Base-by-base conservation (phyloP, 2,797 vertebrate species). In the Morus bassanus region DNA sequence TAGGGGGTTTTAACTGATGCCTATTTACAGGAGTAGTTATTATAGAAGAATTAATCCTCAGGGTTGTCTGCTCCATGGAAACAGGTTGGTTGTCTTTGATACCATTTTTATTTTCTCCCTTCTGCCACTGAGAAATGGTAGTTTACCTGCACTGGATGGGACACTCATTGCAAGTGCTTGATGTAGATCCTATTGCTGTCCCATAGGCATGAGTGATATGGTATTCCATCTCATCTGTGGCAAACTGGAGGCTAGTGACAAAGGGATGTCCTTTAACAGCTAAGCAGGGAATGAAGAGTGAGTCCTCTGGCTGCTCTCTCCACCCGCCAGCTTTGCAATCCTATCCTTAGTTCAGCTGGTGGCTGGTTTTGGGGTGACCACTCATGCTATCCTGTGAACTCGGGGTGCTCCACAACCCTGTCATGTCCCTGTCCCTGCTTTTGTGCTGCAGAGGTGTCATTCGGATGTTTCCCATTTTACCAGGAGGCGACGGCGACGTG, bases 401-500 rank as follows among this genome's bases (percentile, higher is more conserved):
- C 0, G 0, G 35, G 50, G 53, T 41, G 46, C 35, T 73, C 57
- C 4, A 3, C 60, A 39, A 1, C 1, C 23, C 35, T 9, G 5
- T 8, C 4, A 0, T 11, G 28, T 35, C 72, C 78, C 69, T 2
- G 2, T 73, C 37, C 43, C 50, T 28, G 35, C 59, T 84, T 30
- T 78, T 5, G 0, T 43, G 6, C 35, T 39, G 54, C 50, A 72
- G 87, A 73, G 35, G 12, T 65, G 60, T 39, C 56, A 27, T 67
- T 77, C 3, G 6, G 13, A 22, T 33, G 7, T 43, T 70, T 87
- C 60, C 27, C 9, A 0, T 82, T 82, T 85, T 39, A 70, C 53
- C 7, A 4, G 46, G 53, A 91, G 64, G 33, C 0, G 0, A 63
- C 6, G 6, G 19, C 1, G 2, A 63, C 19, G 17, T 13, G 9